phyloP scores from a whole-genome alignment of 2,888 invertebrate species.

The Perizoma flavofasciatum region DNA sequence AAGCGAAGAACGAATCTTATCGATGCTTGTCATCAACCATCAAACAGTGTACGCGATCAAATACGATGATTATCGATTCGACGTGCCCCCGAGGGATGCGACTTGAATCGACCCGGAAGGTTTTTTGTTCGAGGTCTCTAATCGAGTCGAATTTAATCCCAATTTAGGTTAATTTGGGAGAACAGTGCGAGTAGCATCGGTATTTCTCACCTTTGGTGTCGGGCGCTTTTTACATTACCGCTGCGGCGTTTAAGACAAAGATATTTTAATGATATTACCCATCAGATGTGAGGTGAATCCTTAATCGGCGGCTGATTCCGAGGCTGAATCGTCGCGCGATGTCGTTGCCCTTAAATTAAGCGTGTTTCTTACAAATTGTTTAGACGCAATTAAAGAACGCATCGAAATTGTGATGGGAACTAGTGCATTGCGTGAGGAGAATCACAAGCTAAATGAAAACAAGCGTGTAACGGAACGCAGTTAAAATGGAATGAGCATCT shows the following conservation, averaged over 20 bases:
- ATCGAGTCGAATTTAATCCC: constrained; percentile 56
- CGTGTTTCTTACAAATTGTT: constrained; percentile 77
- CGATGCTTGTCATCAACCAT: constrained; percentile 76
- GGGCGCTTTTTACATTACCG: constrained; percentile 71
- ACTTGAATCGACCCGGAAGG: constrained; percentile 51
- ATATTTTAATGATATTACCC: constrained; percentile 83
- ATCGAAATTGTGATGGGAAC: constrained; percentile 72
- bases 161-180: constrained; percentile 64
- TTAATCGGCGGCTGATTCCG: constrained; percentile 71
- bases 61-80: constrained; percentile 70
- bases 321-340: constrained; percentile 63
- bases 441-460: constrained; percentile 79
- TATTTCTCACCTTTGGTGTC: constrained; percentile 79
- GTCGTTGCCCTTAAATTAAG: constrained; percentile 81
- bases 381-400: constrained; percentile 73
- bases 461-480: constrained; percentile 68
- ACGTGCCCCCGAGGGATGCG: constrained; percentile 54
- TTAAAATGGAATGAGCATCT: constrained; percentile 62
- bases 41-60: constrained; percentile 78
- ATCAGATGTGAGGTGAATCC: constrained; percentile 79
- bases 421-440: constrained; percentile 76
- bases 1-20: constrained; percentile 70
- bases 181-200: constrained; percentile 62
- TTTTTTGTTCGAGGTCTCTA: constrained; percentile 46
- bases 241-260: constrained; percentile 78